These are phyloP conservation scores for Microdon myrmicae DNA, from an alignment of 2,888 invertebrate species.

Conservation along the genomic window DNA sequence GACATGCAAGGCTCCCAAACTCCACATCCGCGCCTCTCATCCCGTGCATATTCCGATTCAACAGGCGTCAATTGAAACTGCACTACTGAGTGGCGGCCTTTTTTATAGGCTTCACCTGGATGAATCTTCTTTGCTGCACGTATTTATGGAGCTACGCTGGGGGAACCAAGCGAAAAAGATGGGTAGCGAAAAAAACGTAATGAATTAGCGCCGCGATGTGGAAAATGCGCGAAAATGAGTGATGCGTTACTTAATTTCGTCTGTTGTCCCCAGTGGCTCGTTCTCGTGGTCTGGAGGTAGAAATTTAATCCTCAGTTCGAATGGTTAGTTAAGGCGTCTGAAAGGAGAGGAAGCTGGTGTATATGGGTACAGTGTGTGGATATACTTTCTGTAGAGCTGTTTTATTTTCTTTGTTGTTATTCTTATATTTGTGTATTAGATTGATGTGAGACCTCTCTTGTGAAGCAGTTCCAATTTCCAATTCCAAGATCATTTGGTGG, in stretches of 20 bases:
- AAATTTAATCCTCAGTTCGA: conserved; percentile 37
- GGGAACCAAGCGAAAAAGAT: no score
- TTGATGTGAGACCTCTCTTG: conserved; percentile 16
- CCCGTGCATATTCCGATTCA: no score
- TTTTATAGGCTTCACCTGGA: conserved; percentile 5
- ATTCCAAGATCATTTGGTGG: conserved; percentile 49
- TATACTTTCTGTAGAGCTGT: not conserved
- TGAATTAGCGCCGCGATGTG: conserved; percentile 51
- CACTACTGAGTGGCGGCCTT: conserved; percentile 19
- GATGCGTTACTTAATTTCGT: conserved; percentile 49
- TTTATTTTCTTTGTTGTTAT: conserved; percentile 13
- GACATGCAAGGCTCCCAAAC: conserved; percentile 9
- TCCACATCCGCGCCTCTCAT: no score
- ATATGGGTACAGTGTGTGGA: not conserved
- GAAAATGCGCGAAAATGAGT: conserved; percentile 53
- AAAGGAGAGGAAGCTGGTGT: conserved; percentile 9
- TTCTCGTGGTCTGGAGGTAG: conserved; percentile 7
- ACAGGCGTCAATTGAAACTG: conserved; percentile 51
- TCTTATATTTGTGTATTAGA: conserved; percentile 12
- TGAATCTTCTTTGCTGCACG: no score
- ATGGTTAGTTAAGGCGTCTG: conserved; percentile 23
- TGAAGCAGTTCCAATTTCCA: conserved; percentile 39
- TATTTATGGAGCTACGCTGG: no score
- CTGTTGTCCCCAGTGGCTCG: no score
- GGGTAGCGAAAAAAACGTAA: no score